Evolutionary conservation across 2,888 invertebrate genomes (phyloP), one percentile per base, ranked within the genome.

Genomic region (Eucera pruinosa): DNA sequence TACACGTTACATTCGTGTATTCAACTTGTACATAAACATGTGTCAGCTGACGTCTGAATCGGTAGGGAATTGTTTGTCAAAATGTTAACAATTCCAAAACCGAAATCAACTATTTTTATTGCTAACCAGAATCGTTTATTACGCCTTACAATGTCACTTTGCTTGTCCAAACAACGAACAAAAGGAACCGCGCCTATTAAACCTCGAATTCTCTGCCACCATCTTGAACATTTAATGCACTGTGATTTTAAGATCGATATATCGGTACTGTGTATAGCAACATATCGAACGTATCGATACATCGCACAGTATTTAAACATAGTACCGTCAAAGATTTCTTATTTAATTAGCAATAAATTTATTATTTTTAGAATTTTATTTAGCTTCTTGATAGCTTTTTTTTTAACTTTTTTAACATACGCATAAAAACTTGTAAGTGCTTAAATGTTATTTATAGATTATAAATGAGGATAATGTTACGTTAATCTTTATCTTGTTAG

Each of bases 171-270:
- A 68, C 64, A 66, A 52, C 64, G 70, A 64, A 73, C 55, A 36
- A 66, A 78, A 65, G 54, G 65, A 86, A 86, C 86, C 86, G 86
- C 86, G 78, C 87, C 86, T 86, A 83, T 69, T 64, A 43, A 67
- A 81, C 54, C 74, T 80, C 57, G 73, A 80, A 80, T 77, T 68
- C 66, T 57, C 67, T 41, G 74, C 76, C 77, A 78, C 86, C 86
- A 86, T 86, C 73, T 86, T 86, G 85, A 64, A 81, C 67, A 52
- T 78, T 70, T 57, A 55, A n/a, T 57, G 50, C 78, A 70, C 52
- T 55, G 71, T 73, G 80, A 78, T 80, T 68, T 68, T 25, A 58
- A 61, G 69, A 65, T 80, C 79, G 79, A 80, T 80, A 78, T 80
- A 80, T 79, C 78, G 79, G 65, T 65, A 48, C 33, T 45, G 13